Percentiles rank a stretch among this genome's conserved stretches.
Evolutionary conservation across 2,113 vertebrate genomes (phyloP).

Genomic region (Oncorhynchus keta): DNA sequence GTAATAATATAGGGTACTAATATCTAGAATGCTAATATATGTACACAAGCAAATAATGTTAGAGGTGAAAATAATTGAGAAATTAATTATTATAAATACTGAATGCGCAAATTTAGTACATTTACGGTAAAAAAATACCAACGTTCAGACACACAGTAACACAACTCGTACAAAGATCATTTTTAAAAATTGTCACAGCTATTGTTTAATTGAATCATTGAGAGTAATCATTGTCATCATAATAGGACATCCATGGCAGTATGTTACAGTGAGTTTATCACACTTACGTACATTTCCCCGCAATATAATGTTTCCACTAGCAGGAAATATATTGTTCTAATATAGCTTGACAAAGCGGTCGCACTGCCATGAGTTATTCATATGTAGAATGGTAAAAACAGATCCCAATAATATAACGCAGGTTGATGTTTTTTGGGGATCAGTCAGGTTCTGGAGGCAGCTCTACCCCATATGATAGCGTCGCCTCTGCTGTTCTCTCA

Average conservation of each 20-base stretch:
- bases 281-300: conserved; percentile 62
- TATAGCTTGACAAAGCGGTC: conserved; percentile 68
- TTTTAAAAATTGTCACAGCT: conserved; percentile 64
- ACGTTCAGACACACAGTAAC: background rate
- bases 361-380: conserved; percentile 22
- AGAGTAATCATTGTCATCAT: conserved; percentile 14
- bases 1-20: background rate
- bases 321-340: conserved; percentile 48
- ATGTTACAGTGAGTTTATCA: conserved; percentile 51
- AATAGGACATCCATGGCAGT: conserved; percentile 47
- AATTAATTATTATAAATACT: background rate
- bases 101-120: background rate
- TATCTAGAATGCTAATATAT: background rate
- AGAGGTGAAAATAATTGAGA: conserved; percentile 5
- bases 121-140: no score
- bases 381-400: conserved; percentile 9
- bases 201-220: conserved; percentile 64
- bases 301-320: conserved; percentile 50
- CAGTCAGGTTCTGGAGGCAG: no score
- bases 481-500: no score
- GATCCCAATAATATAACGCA: background rate
- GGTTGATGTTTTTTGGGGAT: no score
- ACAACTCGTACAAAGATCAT: background rate
- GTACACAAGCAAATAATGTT: background rate
- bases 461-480: no score